Percentiles rank a stretch among this genome's conserved stretches.
These are phyloP conservation scores for Pagetopsis macropterus DNA, from an alignment of 2,797 vertebrate species.

Conservation along the genomic window DNA sequence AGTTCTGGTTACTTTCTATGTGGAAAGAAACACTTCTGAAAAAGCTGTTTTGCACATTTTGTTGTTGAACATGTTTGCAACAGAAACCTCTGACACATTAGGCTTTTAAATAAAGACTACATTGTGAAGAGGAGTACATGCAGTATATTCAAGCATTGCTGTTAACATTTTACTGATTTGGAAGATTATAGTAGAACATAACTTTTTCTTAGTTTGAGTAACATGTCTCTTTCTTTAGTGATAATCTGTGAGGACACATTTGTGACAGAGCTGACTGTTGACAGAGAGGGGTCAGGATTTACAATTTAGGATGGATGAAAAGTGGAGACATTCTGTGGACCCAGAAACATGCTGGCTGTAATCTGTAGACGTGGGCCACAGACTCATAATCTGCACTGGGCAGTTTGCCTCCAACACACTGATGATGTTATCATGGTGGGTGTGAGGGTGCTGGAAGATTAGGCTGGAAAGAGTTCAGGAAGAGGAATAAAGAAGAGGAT, in stretches of 20 bases:
- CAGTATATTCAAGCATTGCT: not conserved
- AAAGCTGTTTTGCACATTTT: not conserved
- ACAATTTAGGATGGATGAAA: not conserved
- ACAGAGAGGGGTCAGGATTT: not conserved
- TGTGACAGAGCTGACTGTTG: not conserved
- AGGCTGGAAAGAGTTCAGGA: constrained; percentile 24
- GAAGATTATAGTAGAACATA: not conserved
- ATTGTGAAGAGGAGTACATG: not conserved
- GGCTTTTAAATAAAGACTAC: not conserved
- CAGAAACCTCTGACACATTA: not conserved
- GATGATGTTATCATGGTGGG: not conserved
- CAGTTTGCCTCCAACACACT: constrained; percentile 47
- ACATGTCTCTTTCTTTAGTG: not conserved
- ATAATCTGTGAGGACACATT: not conserved
- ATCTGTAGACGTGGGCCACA: constrained; percentile 53
- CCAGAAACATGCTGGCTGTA: constrained; percentile 35
- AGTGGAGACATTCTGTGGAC: constrained; percentile 9
- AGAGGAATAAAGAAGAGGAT: not conserved
- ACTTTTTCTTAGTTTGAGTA: not conserved
- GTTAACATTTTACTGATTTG: not conserved
- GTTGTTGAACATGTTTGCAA: not conserved
- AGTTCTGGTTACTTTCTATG: not conserved
- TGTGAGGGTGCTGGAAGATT: constrained; percentile 23
- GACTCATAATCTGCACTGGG: constrained; percentile 54
- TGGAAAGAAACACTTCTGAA: not conserved